A percentile compares a stretch with the other conserved stretches of the same genome.
Conservation (phyloP, 2,888 invertebrate species). For the Harpagoxenus sublaevis region DNA sequence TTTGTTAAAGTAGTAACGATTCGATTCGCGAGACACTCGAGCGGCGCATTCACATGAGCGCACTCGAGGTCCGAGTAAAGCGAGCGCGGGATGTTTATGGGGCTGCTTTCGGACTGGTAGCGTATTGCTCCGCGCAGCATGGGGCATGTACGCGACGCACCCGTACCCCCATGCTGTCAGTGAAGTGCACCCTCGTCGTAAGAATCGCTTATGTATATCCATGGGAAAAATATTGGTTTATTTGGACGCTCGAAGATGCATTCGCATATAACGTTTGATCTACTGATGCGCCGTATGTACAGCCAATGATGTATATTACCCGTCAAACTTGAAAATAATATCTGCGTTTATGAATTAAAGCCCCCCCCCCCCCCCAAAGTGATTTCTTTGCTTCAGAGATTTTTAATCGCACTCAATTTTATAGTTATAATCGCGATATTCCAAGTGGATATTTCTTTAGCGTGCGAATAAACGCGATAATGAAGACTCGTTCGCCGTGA, state of each 20-base stretch:
- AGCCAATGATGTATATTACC: neutral
- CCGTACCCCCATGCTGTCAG: slow-evolving; percentile 82
- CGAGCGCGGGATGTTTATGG: slow-evolving; percentile 80
- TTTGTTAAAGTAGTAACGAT: slow-evolving; percentile 73
- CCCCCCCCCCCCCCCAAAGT: neutral
- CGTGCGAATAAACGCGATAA: slow-evolving; percentile 4
- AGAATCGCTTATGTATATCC: slow-evolving; percentile 82
- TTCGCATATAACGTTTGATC: slow-evolving; percentile 64
- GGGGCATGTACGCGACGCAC: slow-evolving; percentile 80
- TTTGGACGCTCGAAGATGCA: slow-evolving; percentile 76
- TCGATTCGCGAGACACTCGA: slow-evolving; percentile 77
- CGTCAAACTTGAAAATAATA: neutral
- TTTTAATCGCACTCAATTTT: neutral
- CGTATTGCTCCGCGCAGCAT: slow-evolving; percentile 83
- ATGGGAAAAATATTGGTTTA: slow-evolving; percentile 85
- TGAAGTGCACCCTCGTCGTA: slow-evolving; percentile 79
- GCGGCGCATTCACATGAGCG: slow-evolving; percentile 79
- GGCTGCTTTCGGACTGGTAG: slow-evolving; percentile 80
- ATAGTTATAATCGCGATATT: neutral
- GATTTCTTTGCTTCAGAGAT: neutral
- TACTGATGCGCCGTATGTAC: slow-evolving; percentile 38
- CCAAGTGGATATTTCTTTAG: neutral
- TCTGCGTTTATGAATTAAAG: neutral
- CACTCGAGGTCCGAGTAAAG: slow-evolving; percentile 75
- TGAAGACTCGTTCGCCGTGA: neutral